Evolutionary conservation across 2,888 invertebrate species (phyloP).

Genomic region (Hyppa rectilinea): DNA sequence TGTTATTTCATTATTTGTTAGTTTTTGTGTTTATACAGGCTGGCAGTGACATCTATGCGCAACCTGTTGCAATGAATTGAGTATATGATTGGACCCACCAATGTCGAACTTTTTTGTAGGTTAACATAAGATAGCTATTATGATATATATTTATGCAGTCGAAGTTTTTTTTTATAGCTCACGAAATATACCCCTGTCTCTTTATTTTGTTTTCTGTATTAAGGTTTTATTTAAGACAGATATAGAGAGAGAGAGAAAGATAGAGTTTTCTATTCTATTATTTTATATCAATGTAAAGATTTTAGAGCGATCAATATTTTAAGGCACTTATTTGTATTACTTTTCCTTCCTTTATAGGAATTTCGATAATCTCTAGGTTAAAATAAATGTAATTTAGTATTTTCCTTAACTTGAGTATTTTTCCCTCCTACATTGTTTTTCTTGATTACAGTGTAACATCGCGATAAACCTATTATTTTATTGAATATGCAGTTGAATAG

Average conservation of each 20-base stretch:
- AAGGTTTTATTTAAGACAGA: too few species aligned
- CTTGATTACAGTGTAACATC: not conserved
- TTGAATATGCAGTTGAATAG: not conserved
- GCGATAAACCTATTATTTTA: not conserved
- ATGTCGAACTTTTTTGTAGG: too few species aligned
- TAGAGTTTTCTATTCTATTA: too few species aligned
- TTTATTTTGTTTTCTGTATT: not conserved
- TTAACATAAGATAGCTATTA: too few species aligned
- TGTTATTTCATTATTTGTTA: conserved; percentile 11
- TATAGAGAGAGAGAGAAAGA: not conserved
- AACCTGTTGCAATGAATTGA: too few species aligned
- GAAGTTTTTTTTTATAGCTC: too few species aligned
- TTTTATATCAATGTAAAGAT: too few species aligned
- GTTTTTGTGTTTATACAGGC: conserved; percentile 11
- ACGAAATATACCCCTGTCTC: too few species aligned
- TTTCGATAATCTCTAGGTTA: not conserved
- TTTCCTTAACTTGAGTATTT: not conserved
- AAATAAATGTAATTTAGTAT: too few species aligned
- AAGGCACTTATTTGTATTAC: not conserved
- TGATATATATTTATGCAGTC: too few species aligned
- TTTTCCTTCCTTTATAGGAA: not conserved
- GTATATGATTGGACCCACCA: too few species aligned
- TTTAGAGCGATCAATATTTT: not conserved
- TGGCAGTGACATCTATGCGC: too few species aligned
- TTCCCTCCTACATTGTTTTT: not conserved